Evolutionary conservation across 2,888 invertebrate species (phyloP).

Genomic region (Meta bourneti): DNA sequence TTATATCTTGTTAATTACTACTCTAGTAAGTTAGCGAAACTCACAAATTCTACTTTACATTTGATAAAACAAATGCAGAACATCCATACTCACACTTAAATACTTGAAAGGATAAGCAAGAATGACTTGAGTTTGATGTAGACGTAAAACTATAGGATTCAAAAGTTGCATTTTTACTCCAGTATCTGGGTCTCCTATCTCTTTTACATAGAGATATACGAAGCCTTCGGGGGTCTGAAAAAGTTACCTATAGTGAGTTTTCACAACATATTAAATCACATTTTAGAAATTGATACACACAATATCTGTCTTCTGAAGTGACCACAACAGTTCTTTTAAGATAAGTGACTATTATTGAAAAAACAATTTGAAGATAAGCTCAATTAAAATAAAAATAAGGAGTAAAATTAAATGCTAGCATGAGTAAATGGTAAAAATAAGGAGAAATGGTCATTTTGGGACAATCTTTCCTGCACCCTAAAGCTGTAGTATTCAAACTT

Average conservation of each 20-base stretch:
- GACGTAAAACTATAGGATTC: slow-evolving; percentile 58
- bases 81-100: slow-evolving; percentile 51
- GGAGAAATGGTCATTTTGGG: no score
- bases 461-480: no score
- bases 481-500: slow-evolving; percentile 53
- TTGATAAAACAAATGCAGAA: neutral
- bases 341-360: no score
- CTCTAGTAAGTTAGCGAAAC: no score
- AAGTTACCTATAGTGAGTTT: neutral
- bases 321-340: no score
- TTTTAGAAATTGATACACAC: no score
- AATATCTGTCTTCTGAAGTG: slow-evolving; percentile 46
- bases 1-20: no score
- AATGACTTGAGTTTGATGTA: slow-evolving; percentile 62
- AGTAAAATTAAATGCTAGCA: no score
- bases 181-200: slow-evolving; percentile 21
- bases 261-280: no score
- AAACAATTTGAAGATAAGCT: no score
- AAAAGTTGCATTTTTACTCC: slow-evolving; percentile 39
- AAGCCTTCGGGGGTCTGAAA: slow-evolving; percentile 56
- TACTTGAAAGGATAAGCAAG: slow-evolving; percentile 68
- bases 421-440: no score
- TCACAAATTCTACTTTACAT: neutral
- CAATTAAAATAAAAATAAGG: no score
- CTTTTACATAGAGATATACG: slow-evolving; percentile 33